A percentile compares a stretch with the other conserved stretches of the same genome.
Conservation (phyloP, 2,888 invertebrate genomes). For the Cheilosia grossa region DNA sequence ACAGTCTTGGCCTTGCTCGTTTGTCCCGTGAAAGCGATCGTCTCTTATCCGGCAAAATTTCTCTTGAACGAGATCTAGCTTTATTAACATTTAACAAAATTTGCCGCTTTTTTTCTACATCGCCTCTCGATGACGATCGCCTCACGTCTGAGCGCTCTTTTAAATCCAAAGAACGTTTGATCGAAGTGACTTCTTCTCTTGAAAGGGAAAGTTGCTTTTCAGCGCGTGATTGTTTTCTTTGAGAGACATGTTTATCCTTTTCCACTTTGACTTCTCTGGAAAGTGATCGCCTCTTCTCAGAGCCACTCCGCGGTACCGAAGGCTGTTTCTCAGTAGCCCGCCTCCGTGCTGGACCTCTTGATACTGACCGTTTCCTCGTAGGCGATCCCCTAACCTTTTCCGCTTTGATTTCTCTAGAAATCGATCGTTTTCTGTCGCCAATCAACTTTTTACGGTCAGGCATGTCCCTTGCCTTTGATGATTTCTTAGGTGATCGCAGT, state of each 20-base stretch:
- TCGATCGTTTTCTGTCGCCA: constrained; percentile 76
- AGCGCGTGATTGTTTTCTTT: constrained; percentile 11
- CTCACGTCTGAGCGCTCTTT: constrained; percentile 17
- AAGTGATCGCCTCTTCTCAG: constrained; percentile 54
- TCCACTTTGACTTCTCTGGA: constrained; percentile 41
- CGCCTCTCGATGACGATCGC: constrained; percentile 37
- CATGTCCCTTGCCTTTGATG: constrained; percentile 11
- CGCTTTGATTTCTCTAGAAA: constrained; percentile 58
- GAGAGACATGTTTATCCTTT: constrained; percentile 20
- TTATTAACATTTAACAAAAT: not conserved
- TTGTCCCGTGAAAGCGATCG: constrained; percentile 38
- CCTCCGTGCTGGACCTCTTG: constrained; percentile 7
- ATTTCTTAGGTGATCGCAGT: constrained; percentile 64
- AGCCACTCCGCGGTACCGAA: constrained; percentile 28
- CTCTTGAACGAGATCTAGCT: constrained; percentile 32
- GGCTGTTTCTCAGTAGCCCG: constrained; percentile 12
- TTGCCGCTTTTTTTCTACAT: constrained; percentile 18
- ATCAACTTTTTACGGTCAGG: constrained; percentile 3
- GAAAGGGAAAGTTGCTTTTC: constrained; percentile 23
- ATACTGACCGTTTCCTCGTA: constrained; percentile 35
- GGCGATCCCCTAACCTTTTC: constrained; percentile 33
- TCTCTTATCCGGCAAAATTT: constrained; percentile 17
- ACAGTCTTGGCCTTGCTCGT: constrained; percentile 5
- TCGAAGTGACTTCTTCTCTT: constrained; percentile 12
- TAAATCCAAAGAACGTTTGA: not conserved